Evolutionary conservation across 2,797 vertebrate genomes (phyloP), one percentile per base, ranked within the genome.

Genomic region (Etheostoma perlongum): DNA sequence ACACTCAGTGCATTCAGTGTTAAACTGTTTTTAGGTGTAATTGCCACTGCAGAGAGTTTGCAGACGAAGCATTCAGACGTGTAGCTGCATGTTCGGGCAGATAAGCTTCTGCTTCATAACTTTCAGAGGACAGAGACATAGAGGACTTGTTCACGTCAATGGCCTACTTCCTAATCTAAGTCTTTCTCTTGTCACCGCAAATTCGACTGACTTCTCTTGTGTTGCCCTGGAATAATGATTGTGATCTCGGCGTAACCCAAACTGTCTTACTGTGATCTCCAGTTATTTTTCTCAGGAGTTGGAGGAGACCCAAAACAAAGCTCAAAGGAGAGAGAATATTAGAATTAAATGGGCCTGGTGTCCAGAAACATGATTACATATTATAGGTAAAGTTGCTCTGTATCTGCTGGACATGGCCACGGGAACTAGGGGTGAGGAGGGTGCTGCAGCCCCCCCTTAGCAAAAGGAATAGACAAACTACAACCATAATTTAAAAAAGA

Each of bases 81-180:
- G 81, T 46, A 13, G 53, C 53, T 61, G 68, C 68, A 14, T 10
- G 68, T 65, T 61, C 48, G 27, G 18, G 2, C 18, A 42, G 57
- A 74, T 52, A 9, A 33, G 48, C 40, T 12, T 49, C 54, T 48
- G 42, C 0, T 52, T 48, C 8, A 27, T 8, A 2, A 21, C n/a
- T 16, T 4, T 67, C 30, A 52, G 25, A 40, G 21, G 19, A 58
- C 54, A 1, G 62, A 65, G 19, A 53, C 49, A 19, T 7, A 1
- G 8, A 51, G 3, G 11, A 2, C 27, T 12, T 66, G 33, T 60
- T 33, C 27, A 27, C 3, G 27, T 27, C 27, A 27, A 27, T 30
- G 30, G 30, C 30, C 54, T 55, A 42, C 2, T 7, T 40, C 10
- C 36, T 40, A 40, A 55, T 33, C 1, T 15, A 3, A 19, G 36